Percentiles rank a stretch among this genome's conserved stretches.
Evolutionary conservation across 2,113 vertebrate species (phyloP).

Genomic region (Henicopernis longicauda): DNA sequence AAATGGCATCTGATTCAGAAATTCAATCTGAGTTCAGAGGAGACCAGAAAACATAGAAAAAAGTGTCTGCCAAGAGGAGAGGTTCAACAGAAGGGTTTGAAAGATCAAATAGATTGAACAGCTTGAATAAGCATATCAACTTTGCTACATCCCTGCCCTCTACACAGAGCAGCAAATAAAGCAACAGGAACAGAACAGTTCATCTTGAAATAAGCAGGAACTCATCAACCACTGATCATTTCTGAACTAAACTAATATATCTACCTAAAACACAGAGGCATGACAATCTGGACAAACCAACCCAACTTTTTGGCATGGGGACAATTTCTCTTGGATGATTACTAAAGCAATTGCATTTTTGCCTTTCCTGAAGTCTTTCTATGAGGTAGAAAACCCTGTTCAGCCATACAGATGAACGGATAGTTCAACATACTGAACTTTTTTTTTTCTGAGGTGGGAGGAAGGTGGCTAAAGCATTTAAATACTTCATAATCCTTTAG

Average conservation of each 20-base stretch:
- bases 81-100: background rate
- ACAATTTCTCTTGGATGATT: background rate
- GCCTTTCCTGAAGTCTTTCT: background rate
- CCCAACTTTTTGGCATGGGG: background rate
- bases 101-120: background rate
- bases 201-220: background rate
- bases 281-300: background rate
- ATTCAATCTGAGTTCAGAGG: background rate
- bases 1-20: background rate
- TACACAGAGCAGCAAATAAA: background rate
- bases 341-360: background rate
- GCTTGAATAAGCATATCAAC: background rate
- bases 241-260: background rate
- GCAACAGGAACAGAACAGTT: background rate
- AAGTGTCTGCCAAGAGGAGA: background rate
- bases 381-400: background rate
- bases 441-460: too few species aligned
- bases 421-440: background rate
- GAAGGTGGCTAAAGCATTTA: background rate
- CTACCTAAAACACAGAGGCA: background rate
- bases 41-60: background rate
- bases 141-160: background rate
- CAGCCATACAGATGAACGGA: background rate
- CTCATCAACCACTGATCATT: background rate
- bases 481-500: background rate